Evolutionary conservation across 2,113 vertebrate genomes (phyloP).

Genomic region (Pseudorectes ferrugineus): DNA sequence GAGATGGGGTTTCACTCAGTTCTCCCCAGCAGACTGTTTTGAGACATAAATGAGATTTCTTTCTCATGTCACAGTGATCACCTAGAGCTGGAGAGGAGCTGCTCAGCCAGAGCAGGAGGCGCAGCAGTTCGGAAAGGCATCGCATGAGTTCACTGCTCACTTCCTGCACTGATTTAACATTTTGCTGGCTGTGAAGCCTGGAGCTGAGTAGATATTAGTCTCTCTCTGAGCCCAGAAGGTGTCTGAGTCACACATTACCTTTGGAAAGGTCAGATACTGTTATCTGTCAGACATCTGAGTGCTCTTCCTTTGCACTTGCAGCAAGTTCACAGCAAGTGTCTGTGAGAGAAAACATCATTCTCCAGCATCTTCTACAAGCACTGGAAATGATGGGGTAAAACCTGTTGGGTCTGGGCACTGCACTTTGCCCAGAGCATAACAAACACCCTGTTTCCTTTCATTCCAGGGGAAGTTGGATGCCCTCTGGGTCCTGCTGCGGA

Average conservation of each 20-base stretch:
- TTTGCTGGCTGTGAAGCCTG: background rate
- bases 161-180: background rate
- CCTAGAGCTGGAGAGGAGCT: background rate
- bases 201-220: background rate
- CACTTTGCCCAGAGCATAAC: fast-evolving
- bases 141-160: fast-evolving
- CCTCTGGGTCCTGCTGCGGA: constrained; percentile 89
- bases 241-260: background rate
- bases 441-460: background rate
- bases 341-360: background rate
- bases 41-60: background rate
- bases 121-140: fast-evolving
- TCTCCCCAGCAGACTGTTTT: background rate
- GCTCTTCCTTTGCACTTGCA: background rate
- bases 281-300: background rate
- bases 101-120: background rate
- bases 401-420: background rate
- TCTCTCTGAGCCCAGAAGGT: background rate
- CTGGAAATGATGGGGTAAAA: no score
- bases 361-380: background rate
- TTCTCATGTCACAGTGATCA: background rate
- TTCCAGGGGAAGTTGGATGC: constrained; percentile 92
- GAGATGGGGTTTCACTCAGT: background rate
- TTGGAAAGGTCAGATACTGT: background rate
- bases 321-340: background rate